Percentiles rank a stretch among this genome's conserved stretches.
phyloP scores from a whole-genome alignment of 2,888 invertebrate genomes.

The Sphecodes monilicornis region DNA sequence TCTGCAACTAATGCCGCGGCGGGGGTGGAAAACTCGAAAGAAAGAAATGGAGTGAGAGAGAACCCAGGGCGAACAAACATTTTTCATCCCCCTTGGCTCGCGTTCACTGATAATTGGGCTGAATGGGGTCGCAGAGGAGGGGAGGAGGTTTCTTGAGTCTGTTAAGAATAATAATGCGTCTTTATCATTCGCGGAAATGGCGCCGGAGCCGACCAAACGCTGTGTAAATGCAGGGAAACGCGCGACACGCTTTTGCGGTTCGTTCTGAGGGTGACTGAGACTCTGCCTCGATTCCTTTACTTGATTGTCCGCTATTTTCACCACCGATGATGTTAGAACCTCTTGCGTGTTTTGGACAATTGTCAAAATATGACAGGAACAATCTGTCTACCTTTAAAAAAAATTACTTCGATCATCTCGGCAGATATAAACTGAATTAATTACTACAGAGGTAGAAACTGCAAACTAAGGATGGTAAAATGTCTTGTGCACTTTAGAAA shows the following conservation, averaged over 20 bases:
- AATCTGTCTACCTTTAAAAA: neutral
- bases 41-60: too few species aligned
- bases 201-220: neutral
- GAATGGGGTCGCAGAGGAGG: neutral
- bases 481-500: too few species aligned
- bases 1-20: conserved; percentile 54
- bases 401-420: neutral
- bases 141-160: neutral
- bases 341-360: neutral
- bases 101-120: conserved; percentile 39
- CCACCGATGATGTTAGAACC: neutral
- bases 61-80: conserved; percentile 47
- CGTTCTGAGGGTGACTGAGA: neutral
- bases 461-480: too few species aligned
- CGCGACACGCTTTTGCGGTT: neutral
- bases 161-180: conserved; percentile 9
- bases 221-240: neutral
- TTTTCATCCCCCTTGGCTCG: conserved; percentile 58
- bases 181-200: neutral
- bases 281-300: neutral
- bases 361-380: neutral
- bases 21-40: conserved; percentile 32
- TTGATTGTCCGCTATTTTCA: neutral
- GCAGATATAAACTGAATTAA: too few species aligned
- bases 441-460: too few species aligned